Percentiles rank a stretch among this genome's conserved stretches.
Evolutionary conservation across 2,888 invertebrate genomes (phyloP).

Genomic region (Allacma fusca): DNA sequence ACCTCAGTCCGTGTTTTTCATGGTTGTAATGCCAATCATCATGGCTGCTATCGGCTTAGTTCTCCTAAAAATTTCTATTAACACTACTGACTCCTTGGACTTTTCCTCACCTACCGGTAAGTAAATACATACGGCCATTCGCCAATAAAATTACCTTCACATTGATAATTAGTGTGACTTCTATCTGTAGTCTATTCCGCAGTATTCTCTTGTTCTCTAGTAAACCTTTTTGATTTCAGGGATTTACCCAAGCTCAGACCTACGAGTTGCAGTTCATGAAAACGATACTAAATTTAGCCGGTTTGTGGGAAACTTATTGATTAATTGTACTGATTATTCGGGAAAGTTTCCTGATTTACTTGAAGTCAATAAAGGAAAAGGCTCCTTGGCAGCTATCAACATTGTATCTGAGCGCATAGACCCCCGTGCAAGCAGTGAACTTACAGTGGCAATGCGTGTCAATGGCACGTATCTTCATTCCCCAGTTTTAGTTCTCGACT

Average conservation of each 20-base stretch:
- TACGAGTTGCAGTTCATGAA: slow-evolving; percentile 43
- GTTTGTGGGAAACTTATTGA: too few relatives aligned
- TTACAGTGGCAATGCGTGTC: slow-evolving; percentile 68
- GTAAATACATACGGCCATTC: neutral
- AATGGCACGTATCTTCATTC: slow-evolving; percentile 83
- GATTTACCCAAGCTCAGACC: slow-evolving; percentile 41
- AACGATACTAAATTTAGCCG: neutral
- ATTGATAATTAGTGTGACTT: too few relatives aligned
- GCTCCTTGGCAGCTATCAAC: slow-evolving; percentile 53
- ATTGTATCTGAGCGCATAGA: neutral
- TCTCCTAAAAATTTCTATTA: neutral
- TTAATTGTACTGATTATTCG: slow-evolving; percentile 45
- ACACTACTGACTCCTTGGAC: slow-evolving; percentile 70
- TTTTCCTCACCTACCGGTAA: slow-evolving; percentile 64
- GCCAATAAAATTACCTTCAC: too few relatives aligned
- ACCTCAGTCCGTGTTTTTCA: slow-evolving; percentile 77
- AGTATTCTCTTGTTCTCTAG: neutral
- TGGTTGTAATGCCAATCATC: slow-evolving; percentile 75
- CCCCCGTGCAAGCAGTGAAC: slow-evolving; percentile 61
- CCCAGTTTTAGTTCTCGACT: slow-evolving; percentile 71
- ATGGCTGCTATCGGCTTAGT: slow-evolving; percentile 75
- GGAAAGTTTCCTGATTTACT: slow-evolving; percentile 59
- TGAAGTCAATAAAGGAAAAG: slow-evolving; percentile 39
- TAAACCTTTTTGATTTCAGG: slow-evolving; percentile 13
- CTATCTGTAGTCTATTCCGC: too few relatives aligned